Evolutionary conservation across 2,888 invertebrate species (phyloP).

Genomic region (Choristoneura rosaceana): DNA sequence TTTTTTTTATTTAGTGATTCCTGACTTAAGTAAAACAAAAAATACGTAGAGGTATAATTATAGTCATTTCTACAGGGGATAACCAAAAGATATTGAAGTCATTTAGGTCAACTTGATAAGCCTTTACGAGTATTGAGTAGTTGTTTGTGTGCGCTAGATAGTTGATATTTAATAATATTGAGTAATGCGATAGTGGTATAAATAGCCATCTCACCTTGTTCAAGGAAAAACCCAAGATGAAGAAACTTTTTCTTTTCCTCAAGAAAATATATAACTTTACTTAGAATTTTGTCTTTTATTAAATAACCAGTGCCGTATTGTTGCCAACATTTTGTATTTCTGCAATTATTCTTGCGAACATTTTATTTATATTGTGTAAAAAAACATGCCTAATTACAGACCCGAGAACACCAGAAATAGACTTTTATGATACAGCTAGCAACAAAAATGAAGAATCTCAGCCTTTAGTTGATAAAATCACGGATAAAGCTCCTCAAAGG

Average conservation of each 20-base stretch:
- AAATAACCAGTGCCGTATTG: neutral
- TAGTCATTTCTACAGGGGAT: neutral
- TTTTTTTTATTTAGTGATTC: neutral
- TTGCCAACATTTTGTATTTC: neutral
- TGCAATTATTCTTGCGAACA: neutral
- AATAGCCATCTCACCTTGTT: neutral
- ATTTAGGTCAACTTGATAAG: constrained; percentile 21
- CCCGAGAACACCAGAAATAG: constrained; percentile 77
- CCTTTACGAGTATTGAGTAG: neutral
- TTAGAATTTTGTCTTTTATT: neutral
- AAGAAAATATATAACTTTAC: neutral
- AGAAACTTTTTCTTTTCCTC: neutral
- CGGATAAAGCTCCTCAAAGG: constrained; percentile 55
- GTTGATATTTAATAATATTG: neutral
- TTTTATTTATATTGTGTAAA: constrained; percentile 8
- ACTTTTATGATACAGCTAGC: constrained; percentile 74
- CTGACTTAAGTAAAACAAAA: neutral
- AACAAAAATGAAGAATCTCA: constrained; percentile 60
- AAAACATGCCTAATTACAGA: constrained; percentile 64
- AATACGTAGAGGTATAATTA: neutral
- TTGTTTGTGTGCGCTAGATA: constrained; percentile 5
- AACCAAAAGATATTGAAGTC: constrained; percentile 10
- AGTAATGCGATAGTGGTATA: neutral
- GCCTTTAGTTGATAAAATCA: constrained; percentile 55
- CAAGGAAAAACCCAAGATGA: neutral